Evolutionary conservation across 2,113 vertebrate genomes (phyloP).

Genomic region (Nanorana parkeri): DNA sequence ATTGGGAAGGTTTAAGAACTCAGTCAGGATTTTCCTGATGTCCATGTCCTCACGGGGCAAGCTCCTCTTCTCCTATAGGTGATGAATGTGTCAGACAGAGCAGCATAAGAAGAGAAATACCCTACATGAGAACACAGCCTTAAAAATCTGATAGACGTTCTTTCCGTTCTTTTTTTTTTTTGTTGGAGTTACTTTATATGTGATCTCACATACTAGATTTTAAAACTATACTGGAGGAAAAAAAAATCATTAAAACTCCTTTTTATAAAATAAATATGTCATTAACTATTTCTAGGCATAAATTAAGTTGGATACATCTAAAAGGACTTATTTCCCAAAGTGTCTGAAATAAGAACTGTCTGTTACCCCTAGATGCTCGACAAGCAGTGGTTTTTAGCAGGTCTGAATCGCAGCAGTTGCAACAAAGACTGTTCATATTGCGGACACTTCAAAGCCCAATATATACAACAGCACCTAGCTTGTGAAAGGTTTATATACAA

Average conservation of each 20-base stretch:
- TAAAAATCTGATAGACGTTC: not conserved
- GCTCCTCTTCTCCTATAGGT: no score
- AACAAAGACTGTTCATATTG: not conserved
- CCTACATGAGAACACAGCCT: not conserved
- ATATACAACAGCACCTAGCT: not conserved
- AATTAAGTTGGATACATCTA: not conserved
- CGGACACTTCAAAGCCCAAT: not conserved
- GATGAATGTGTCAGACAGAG: not conserved
- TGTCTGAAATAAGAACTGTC: not conserved
- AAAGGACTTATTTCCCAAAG: no score
- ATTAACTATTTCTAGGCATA: not conserved
- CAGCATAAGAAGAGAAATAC: not conserved
- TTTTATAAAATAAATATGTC: constrained; percentile 1
- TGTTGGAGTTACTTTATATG: not conserved
- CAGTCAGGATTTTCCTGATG: no score
- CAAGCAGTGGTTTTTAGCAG: not conserved
- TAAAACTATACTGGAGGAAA: not conserved
- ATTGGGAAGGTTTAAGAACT: no score
- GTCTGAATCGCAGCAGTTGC: not conserved
- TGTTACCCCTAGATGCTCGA: no score
- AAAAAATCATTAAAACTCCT: constrained; percentile 6
- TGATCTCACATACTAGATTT: not conserved
- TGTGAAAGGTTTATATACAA: not conserved
- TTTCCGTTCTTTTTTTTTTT: not conserved
- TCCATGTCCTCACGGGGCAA: no score